These are phyloP conservation scores for Calameuta idolon DNA, from an alignment of 2,888 invertebrate species.

Conservation along the genomic window DNA sequence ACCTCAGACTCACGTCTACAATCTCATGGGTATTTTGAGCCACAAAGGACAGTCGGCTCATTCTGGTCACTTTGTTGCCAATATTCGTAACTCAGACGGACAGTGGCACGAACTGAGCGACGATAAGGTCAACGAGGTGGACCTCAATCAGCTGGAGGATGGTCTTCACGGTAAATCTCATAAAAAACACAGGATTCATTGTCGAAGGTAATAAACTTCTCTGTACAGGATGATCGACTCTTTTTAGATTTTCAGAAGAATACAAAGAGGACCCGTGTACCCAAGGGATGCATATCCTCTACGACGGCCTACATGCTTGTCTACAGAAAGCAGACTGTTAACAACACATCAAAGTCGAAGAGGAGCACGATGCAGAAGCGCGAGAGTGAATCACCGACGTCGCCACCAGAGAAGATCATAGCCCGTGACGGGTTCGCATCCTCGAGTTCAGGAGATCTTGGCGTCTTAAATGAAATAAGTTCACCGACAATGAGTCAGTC, in stretches of 20 bases:
- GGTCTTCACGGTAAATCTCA: conserved; percentile 36
- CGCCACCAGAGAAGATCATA: background rate
- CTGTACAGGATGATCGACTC: background rate
- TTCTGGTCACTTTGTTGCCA: conserved; percentile 75
- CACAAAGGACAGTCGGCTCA: conserved; percentile 76
- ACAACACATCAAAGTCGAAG: conserved; percentile 4
- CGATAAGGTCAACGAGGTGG: conserved; percentile 68
- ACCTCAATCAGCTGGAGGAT: conserved; percentile 63
- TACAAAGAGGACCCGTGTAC: conserved; percentile 59
- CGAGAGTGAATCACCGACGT: background rate
- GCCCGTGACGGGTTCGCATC: background rate
- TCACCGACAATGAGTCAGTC: background rate
- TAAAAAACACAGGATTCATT: background rate
- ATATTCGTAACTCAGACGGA: conserved; percentile 64
- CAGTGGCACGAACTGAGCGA: conserved; percentile 78
- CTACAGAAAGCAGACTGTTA: conserved; percentile 63
- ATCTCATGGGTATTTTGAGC: conserved; percentile 74
- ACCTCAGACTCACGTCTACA: conserved; percentile 66
- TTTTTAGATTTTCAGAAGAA: conserved; percentile 38
- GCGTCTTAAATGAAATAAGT: background rate
- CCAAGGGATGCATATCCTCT: conserved; percentile 69
- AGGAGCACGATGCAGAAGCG: conserved; percentile 12
- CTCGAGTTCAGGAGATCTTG: too few species aligned
- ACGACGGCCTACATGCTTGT: conserved; percentile 76
- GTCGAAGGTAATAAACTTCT: background rate